phyloP scores from a whole-genome alignment of 2,113 vertebrate genomes.

The Cyphomyrus discorhynchus region DNA sequence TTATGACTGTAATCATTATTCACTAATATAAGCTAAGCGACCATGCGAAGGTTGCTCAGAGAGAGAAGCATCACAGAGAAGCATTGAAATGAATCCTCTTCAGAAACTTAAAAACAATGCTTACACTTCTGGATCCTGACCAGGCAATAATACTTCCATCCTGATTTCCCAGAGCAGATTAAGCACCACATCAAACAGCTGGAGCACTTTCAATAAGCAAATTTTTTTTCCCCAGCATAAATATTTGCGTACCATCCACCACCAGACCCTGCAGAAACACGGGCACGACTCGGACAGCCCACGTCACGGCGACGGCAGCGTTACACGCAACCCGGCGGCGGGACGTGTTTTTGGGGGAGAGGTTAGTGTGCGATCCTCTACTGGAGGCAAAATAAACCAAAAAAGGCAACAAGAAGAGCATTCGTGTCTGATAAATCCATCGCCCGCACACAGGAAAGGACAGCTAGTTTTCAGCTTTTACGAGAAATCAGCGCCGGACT shows the following conservation, averaged over 20 bases:
- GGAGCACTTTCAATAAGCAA: neutral
- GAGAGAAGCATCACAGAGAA: neutral
- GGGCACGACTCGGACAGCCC: neutral
- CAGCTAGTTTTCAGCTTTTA: neutral
- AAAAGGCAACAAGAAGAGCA: neutral
- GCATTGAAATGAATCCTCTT: neutral
- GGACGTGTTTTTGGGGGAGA: neutral
- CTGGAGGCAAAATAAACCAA: neutral
- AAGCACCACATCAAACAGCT: neutral
- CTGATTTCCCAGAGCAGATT: neutral
- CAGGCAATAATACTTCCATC: neutral
- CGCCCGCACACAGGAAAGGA: neutral
- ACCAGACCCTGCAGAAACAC: neutral
- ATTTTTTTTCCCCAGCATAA: neutral
- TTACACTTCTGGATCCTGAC: neutral
- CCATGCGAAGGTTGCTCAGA: no score
- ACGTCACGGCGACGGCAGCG: neutral
- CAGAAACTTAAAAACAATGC: neutral
- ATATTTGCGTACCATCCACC: neutral
- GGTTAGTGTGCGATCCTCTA: neutral
- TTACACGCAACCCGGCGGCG: neutral
- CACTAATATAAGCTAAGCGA: neutral
- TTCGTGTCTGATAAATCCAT: neutral
- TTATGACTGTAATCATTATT: neutral
- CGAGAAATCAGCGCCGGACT: neutral